phyloP scores from a whole-genome alignment of 2,888 invertebrate genomes.

The Laspeyria flexula region DNA sequence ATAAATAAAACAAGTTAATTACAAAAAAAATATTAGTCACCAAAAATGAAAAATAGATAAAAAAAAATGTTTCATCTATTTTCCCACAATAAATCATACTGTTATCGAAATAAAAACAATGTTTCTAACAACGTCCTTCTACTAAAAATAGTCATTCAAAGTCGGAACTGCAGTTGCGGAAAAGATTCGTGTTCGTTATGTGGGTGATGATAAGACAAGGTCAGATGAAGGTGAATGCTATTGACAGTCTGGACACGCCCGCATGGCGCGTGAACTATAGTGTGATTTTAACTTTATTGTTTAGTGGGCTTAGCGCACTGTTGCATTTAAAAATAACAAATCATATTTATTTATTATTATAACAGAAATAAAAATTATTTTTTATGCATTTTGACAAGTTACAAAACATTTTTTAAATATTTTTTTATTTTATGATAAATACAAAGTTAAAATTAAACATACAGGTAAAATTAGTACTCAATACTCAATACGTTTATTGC shows the following conservation, averaged over 20 bases:
- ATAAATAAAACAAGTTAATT: no score
- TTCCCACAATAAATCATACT: conserved; percentile 12
- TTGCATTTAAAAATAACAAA: no score
- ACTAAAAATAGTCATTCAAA: conserved; percentile 44
- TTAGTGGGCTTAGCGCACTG: background rate
- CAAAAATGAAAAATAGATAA: no score
- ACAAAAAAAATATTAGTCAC: background rate
- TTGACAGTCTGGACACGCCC: conserved; percentile 27
- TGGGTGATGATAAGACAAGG: conserved; percentile 37
- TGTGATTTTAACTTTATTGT: background rate
- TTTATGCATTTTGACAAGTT: no score
- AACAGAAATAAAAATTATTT: no score
- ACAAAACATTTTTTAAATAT: no score
- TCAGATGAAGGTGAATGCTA: conserved; percentile 26
- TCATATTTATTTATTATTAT: no score
- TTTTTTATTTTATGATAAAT: no score
- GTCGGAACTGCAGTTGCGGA: conserved; percentile 49
- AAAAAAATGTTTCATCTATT: background rate
- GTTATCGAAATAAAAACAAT: conserved; percentile 11
- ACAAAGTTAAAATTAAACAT: no score
- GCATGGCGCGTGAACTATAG: background rate
- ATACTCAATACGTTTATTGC: no score
- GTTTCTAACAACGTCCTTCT: conserved; percentile 25
- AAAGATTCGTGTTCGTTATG: conserved; percentile 32
- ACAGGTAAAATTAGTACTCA: no score